Evolutionary conservation across 2,888 invertebrate species (phyloP).

Genomic region (Drosophila vallismaia): DNA sequence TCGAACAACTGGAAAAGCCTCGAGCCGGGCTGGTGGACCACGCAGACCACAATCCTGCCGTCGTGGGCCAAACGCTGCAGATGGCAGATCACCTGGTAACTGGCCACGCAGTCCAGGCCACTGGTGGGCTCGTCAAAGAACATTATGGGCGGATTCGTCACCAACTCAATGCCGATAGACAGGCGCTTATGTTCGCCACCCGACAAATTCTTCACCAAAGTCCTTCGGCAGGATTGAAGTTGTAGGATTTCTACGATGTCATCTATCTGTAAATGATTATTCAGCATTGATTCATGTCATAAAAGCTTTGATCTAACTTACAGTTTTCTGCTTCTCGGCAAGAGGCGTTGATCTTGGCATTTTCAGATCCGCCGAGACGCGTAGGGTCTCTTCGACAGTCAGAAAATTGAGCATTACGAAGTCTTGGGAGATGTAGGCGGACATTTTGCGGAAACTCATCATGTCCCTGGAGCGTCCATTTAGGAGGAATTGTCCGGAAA

Average conservation of each 20-base stretch:
- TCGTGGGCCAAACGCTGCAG: slow-evolving; percentile 91
- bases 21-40: slow-evolving; percentile 96
- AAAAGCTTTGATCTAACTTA: slow-evolving; percentile 81
- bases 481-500: slow-evolving; percentile 88
- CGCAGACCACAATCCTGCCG: slow-evolving; percentile 93
- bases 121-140: slow-evolving; percentile 97
- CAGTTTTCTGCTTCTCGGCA: slow-evolving; percentile 88
- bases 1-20: slow-evolving; percentile 93
- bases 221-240: slow-evolving; percentile 87
- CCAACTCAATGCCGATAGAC: slow-evolving; percentile 94
- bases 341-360: slow-evolving; percentile 86
- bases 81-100: slow-evolving; percentile 91
- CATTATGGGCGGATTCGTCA: slow-evolving; percentile 96
- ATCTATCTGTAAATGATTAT: slow-evolving; percentile 86
- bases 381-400: slow-evolving; percentile 92
- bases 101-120: slow-evolving; percentile 91
- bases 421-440: slow-evolving; percentile 94
- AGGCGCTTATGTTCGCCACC: slow-evolving; percentile 96
- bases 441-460: slow-evolving; percentile 86
- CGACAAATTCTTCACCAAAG: slow-evolving; percentile 89
- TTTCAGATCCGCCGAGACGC: slow-evolving; percentile 93
- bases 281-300: background rate
- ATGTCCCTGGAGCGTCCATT: slow-evolving; percentile 88
- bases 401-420: slow-evolving; percentile 91
- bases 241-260: slow-evolving; percentile 91